Conservation (phyloP, 2,888 invertebrate species). For the Siphlonurus alternatus region DNA sequence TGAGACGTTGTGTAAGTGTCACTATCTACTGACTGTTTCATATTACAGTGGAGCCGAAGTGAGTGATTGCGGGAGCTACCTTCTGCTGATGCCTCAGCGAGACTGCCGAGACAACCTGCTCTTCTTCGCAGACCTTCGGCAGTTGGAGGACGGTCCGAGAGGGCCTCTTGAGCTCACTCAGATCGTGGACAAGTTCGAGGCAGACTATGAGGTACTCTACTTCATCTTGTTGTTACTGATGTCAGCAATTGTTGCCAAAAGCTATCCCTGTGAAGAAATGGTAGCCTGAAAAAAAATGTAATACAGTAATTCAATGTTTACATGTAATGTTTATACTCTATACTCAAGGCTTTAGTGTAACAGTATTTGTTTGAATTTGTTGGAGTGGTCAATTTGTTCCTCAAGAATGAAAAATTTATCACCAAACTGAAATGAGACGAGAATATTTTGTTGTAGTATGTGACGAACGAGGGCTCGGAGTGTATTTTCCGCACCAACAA, state of each 20-base stretch:
- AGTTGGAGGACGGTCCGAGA: constrained; percentile 27
- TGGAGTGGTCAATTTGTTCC: not conserved
- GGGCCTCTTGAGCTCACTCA: constrained; percentile 54
- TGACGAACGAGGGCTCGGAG: constrained; percentile 70
- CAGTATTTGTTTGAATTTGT: too few relatives aligned
- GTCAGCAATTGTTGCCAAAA: too few relatives aligned
- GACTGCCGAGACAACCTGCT: constrained; percentile 86
- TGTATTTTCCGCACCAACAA: constrained; percentile 85
- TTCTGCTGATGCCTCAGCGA: constrained; percentile 65
- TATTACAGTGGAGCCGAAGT: constrained; percentile 59
- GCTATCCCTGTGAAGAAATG: too few relatives aligned
- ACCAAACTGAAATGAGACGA: not conserved
- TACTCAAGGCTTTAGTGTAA: too few relatives aligned
- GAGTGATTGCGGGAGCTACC: constrained; percentile 78
- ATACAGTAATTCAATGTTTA: too few relatives aligned
- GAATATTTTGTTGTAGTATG: constrained; percentile 44
- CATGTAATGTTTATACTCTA: too few relatives aligned
- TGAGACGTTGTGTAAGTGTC: too few relatives aligned
- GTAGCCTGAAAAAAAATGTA: too few relatives aligned
- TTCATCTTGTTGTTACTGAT: too few relatives aligned
- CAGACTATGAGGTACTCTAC: constrained; percentile 67
- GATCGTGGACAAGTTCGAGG: constrained; percentile 77
- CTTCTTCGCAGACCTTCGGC: constrained; percentile 61
- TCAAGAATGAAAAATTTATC: not conserved
- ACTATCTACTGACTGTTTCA: constrained; percentile 10